Base-by-base conservation (phyloP, 2,113 vertebrate species). In the Lasiurus borealis region DNA sequence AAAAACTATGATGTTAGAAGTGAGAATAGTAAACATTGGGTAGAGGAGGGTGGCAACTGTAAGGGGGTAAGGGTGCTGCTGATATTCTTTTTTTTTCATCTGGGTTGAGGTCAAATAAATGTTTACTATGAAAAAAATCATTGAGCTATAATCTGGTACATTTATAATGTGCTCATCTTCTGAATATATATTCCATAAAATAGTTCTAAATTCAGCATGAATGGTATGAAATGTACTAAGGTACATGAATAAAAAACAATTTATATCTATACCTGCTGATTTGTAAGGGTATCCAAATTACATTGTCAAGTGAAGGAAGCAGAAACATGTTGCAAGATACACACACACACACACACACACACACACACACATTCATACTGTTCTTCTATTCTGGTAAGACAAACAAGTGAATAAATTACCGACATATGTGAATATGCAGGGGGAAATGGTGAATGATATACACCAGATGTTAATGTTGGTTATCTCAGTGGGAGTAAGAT, bases 201-300 rank as follows among this genome's bases (percentile, higher is more conserved):
- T n/a, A 62, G 52, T 93, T 83, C n/a, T 86, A 89, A 81, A 87
- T 82, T 54, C 29, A 80, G n/a, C 27, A 48, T 69, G 48, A 90
- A 36, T 88, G 27, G 3, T 77, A 6, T 82, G 34, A 88, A 92
- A 91, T 72, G 2, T 52, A 64, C 21, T 21, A 21, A 73, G 27
- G 15, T 85, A 4, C 13, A 31, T 66, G 59, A 54, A 48, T 80
- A 27, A 54, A 96, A 93, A 71, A 69, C 25, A 12, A 54, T 31
- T 88, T 66, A 78, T 18, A 27, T 23, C 13, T 77, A 2, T 68
- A 72, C 29, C 5, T 94, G 29, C 50, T 66, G 27, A 90, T 72
- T 91, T 85, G 15, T 82, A 66, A 57, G 36, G 18, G 34, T 48
- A 64, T 73, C n/a, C 21, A 84, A 44, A 92, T 90, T 62, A 57